Conservation (phyloP, 2,797 vertebrate species). For the Enteromius treurensis region DNA sequence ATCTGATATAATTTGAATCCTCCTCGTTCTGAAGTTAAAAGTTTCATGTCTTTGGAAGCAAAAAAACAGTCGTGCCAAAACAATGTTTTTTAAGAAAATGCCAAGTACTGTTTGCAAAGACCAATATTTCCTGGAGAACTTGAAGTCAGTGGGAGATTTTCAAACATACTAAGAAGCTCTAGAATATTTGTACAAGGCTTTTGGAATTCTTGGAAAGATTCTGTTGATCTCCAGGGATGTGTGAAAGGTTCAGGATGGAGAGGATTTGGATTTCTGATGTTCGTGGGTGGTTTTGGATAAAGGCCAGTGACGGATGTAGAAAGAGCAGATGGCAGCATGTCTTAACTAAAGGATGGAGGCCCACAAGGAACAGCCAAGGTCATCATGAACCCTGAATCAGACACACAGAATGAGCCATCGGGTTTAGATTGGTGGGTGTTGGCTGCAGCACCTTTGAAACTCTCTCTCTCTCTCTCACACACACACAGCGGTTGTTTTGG, state of each 20-base stretch:
- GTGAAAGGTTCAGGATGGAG: slow-evolving; percentile 7
- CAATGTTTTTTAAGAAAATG: background rate
- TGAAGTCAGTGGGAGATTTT: background rate
- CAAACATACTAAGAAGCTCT: background rate
- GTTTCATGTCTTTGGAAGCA: background rate
- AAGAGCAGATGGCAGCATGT: slow-evolving; percentile 45
- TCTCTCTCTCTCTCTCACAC: background rate
- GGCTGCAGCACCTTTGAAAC: slow-evolving; percentile 8
- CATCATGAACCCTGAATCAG: slow-evolving; percentile 24
- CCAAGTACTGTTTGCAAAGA: background rate
- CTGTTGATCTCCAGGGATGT: background rate
- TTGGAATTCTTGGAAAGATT: slow-evolving; percentile 11
- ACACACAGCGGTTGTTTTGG: slow-evolving; percentile 35
- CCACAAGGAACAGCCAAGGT: slow-evolving; percentile 20
- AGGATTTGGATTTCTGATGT: background rate
- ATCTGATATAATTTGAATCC: background rate
- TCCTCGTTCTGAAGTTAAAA: background rate
- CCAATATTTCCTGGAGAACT: background rate
- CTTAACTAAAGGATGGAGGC: slow-evolving; percentile 40
- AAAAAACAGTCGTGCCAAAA: background rate
- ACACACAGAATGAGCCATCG: background rate
- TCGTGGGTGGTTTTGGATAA: slow-evolving; percentile 11
- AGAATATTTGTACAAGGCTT: slow-evolving; percentile 6
- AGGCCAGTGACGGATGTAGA: slow-evolving; percentile 28
- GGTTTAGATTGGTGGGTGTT: slow-evolving; percentile 16